Base-by-base conservation (phyloP, 2,113 vertebrate species). In the Sterrhoptilus dennistouni region DNA sequence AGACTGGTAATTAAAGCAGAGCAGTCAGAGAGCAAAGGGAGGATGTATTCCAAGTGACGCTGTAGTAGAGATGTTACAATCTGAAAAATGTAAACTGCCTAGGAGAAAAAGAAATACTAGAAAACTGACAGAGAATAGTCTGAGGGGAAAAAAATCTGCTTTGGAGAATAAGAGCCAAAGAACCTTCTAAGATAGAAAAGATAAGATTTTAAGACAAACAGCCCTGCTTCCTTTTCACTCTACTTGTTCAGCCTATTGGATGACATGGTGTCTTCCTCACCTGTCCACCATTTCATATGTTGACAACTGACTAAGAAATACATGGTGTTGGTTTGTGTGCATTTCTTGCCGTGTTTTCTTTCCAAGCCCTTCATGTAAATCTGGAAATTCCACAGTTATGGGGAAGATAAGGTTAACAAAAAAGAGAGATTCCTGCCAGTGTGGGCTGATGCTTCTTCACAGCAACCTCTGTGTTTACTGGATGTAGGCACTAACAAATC, bases 1-100 rank as follows among this genome's bases (percentile, higher is more conserved):
- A 68, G 36, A 19, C 6, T 49, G 31, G 11, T 75, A 86, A 93
- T 74, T 95, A 91, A 76, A 76, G n/a, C 22, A 85, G 45, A 84
- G 21, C 35, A 89, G 8, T 40, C 44, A 63, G 28, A 87, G 60
- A 78, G 61, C 27, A 90, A 87, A 85, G 20, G 14, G 12, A 53
- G 29, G 21, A 52, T 38, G 28, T 38, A 45, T 65, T 93, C 64
- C 15, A 23, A 60, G 53, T 49, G 22, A 35, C 63, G 44, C 35
- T 71, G 35, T 59, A 59, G 36, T 61, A 65, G 65, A 76, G 35
- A 64, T 87, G 47, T 36, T 79, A 60, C 9, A 21, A 68, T 92
- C 29, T 71, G 60, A 91, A 82, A 92, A 45, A 25, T 17, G 19
- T 19, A 42, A 93, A 47, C 79, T 57, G 12, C 42, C 53, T 52